Conservation (phyloP, 2,888 invertebrate genomes). For the Eurytoma adleriae region DNA sequence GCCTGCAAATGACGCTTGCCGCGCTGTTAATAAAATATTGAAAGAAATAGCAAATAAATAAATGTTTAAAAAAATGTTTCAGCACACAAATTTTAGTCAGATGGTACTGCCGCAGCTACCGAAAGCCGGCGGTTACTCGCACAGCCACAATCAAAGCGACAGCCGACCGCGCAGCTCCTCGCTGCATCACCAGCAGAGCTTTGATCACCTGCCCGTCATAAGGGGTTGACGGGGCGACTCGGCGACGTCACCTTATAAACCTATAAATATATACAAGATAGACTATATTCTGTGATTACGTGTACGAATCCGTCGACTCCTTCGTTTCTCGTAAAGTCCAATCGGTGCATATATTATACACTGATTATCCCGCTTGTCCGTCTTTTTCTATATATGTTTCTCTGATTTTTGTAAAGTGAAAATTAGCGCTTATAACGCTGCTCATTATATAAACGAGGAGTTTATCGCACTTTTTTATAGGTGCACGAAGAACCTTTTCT, state of each 20-base stretch:
- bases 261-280: constrained; percentile 56
- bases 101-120: constrained; percentile 84
- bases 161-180: constrained; percentile 72
- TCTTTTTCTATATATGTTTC: background rate
- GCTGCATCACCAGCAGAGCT: constrained; percentile 76
- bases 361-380: background rate
- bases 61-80: background rate
- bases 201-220: constrained; percentile 86
- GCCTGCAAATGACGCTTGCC: too few species aligned
- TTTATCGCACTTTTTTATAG: constrained; percentile 41
- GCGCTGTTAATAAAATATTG: too few species aligned
- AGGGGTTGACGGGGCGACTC: constrained; percentile 76
- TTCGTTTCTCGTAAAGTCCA: constrained; percentile 27
- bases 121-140: constrained; percentile 77
- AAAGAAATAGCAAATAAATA: too few species aligned
- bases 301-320: constrained; percentile 16
- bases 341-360: constrained; percentile 19
- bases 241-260: background rate
- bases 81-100: constrained; percentile 76
- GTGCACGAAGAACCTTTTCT: background rate
- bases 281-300: constrained; percentile 64
- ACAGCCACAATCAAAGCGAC: constrained; percentile 76
- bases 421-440: background rate
- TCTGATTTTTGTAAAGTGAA: background rate
- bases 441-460: background rate